Evolutionary conservation across 1,140 invertebrate genomes (phyloP), one percentile per base, ranked within the genome.

Genomic region (Polypedilum pembai): DNA sequence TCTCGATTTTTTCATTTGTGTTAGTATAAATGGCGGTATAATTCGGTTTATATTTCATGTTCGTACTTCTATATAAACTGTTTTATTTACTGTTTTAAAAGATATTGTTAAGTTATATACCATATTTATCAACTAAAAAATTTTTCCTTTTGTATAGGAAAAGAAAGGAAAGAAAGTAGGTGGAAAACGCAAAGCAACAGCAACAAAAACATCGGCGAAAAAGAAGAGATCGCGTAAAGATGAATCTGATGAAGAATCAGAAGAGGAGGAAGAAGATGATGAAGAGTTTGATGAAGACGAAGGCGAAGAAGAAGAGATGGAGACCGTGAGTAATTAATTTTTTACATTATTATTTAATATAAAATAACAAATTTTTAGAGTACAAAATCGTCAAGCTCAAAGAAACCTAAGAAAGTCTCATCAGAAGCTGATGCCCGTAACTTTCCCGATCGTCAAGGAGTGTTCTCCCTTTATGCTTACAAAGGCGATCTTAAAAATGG

Each of bases 401-500:
- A 69, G 65, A 69, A 69, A 18, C 8, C 65, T 8, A 69, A 69
- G 17, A 69, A 69, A 69, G 17, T 20, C 20, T 21, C 65, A 20
- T 69, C 65, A 8, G 65, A 69, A 21, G 65, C 65, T 10, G 65
- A 69, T 69, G 65, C 65, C 7, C 15, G 65, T 7, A 69, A 69
- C 20, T 69, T 69, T 18, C 65, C 65, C 17, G 65, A 69, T 69
- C 65, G 65, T 69, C 65, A 69, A 69, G 65, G 65, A 5, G 20
- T 69, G 3, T 69, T 69, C 18, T 69, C 65, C 0, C 20, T 69
- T 1, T 69, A 69, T 18, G 65, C 65, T 7, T 69, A 69, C 65
- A 69, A 69, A 69, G 65, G 65, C n/a, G 65, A 69, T 18, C 17
- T 69, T n/a, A 69, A 69, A 12, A 69, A 69, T 20, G 65, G 65